These are phyloP conservation scores for Drosophila nr. fundita DNA, from an alignment of 2,888 invertebrate species.

Conservation along the genomic window DNA sequence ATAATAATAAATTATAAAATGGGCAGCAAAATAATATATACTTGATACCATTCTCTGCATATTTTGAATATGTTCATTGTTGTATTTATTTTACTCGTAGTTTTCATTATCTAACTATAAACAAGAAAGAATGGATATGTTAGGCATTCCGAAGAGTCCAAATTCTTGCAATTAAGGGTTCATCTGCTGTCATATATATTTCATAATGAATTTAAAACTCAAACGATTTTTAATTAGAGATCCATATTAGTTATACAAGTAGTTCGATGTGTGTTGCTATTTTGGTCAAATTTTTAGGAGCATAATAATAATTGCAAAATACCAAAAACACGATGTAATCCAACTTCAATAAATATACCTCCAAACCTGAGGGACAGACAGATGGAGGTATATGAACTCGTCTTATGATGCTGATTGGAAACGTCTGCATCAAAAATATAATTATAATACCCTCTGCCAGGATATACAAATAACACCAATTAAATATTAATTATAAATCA, in stretches of 20 bases:
- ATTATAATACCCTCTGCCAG: background rate
- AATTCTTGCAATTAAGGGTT: background rate
- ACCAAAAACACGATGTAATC: background rate
- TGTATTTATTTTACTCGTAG: background rate
- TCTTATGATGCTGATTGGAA: background rate
- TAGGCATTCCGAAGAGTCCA: background rate
- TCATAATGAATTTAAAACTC: background rate
- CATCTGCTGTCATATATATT: background rate
- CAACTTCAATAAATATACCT: background rate
- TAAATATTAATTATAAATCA: slow-evolving; percentile 30
- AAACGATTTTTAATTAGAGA: background rate
- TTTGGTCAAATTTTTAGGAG: background rate
- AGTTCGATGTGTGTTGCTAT: too few relatives aligned
- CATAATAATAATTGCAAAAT: background rate
- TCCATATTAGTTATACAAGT: background rate
- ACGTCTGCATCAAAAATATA: background rate
- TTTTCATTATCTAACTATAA: background rate
- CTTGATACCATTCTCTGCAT: background rate
- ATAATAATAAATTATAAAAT: background rate
- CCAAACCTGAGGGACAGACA: background rate
- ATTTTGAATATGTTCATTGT: background rate
- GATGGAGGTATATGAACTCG: background rate
- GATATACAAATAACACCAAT: slow-evolving; percentile 9
- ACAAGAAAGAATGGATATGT: background rate
- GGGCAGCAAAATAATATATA: background rate